Evolutionary conservation across 2,797 vertebrate genomes (phyloP).

Genomic region (Tenualosa thibaudeaui): DNA sequence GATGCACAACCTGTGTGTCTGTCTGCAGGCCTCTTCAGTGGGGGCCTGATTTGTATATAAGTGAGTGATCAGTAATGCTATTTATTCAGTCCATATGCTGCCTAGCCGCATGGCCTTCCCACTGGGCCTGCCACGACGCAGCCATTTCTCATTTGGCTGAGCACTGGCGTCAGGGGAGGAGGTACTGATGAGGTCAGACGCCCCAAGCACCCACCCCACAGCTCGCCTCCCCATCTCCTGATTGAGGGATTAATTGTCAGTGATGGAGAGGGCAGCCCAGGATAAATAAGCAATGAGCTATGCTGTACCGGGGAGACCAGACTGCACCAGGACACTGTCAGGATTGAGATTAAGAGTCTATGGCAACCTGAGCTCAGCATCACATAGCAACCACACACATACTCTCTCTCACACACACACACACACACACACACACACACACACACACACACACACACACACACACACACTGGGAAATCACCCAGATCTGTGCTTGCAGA

Average conservation of each 20-base stretch:
- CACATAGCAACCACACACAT: not conserved
- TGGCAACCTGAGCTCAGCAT: not conserved
- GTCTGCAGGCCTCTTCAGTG: not conserved
- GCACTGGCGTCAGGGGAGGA: conserved; percentile 51
- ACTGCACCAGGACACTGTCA: not conserved
- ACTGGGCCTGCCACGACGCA: conserved; percentile 52
- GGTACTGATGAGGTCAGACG: conserved; percentile 29
- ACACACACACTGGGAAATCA: not conserved
- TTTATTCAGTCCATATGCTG: conserved; percentile 68
- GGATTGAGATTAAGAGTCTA: not conserved
- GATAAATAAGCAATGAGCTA: not conserved
- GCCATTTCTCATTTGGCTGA: conserved; percentile 69
- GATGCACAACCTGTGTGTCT: not conserved
- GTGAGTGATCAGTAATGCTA: conserved; percentile 61
- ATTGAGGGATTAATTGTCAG: conserved; percentile 20
- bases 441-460: not conserved
- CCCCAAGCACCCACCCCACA: conserved; percentile 2
- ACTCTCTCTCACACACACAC: not conserved
- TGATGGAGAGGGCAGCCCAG: not conserved
- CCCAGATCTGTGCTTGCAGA: not conserved
- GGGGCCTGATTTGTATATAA: conserved; percentile 40
- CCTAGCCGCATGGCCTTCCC: conserved; percentile 58
- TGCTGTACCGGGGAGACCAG: not conserved
- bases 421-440: not conserved
- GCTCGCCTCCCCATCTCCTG: not conserved